Evolutionary conservation across 1,140 invertebrate species (phyloP).

Genomic region (Papilio aristodemus): DNA sequence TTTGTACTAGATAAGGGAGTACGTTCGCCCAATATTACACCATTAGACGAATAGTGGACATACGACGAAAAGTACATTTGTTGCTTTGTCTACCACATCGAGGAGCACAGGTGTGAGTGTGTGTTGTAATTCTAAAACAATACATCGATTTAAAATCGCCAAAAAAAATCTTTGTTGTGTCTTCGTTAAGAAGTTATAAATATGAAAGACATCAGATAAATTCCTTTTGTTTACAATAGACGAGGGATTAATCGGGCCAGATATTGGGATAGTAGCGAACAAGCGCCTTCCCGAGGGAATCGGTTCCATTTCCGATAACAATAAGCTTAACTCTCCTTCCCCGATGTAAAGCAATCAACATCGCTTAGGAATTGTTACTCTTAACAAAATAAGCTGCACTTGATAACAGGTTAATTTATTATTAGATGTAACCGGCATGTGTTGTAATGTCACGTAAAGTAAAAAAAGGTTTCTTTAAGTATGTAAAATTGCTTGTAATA

Average conservation of each 20-base stretch:
- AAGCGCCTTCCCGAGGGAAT: constrained; percentile 7
- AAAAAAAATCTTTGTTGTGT: not conserved
- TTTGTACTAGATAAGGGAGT: too few relatives aligned
- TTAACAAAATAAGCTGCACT: not conserved
- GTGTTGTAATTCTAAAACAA: too few relatives aligned
- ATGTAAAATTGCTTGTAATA: too few relatives aligned
- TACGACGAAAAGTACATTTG: too few relatives aligned
- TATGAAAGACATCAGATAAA: not conserved
- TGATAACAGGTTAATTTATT: too few relatives aligned
- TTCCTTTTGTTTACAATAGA: not conserved
- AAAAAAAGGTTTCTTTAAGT: too few relatives aligned
- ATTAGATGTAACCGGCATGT: not conserved
- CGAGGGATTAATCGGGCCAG: constrained; percentile 8
- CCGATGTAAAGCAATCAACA: not conserved
- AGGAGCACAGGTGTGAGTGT: too few relatives aligned
- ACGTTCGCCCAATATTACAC: too few relatives aligned
- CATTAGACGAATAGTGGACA: too few relatives aligned
- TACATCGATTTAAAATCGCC: too few relatives aligned
- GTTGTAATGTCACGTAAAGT: too few relatives aligned
- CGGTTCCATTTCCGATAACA: constrained; percentile 18
- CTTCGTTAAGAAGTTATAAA: not conserved
- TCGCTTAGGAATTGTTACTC: constrained; percentile 12
- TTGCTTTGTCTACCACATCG: too few relatives aligned
- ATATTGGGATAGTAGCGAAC: not conserved
- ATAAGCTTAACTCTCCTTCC: constrained; percentile 11